A percentile compares a stretch with the other conserved stretches of the same genome.
Evolutionary conservation across 2,113 vertebrate species (phyloP).

Genomic region (Rhizomys pruinosus): DNA sequence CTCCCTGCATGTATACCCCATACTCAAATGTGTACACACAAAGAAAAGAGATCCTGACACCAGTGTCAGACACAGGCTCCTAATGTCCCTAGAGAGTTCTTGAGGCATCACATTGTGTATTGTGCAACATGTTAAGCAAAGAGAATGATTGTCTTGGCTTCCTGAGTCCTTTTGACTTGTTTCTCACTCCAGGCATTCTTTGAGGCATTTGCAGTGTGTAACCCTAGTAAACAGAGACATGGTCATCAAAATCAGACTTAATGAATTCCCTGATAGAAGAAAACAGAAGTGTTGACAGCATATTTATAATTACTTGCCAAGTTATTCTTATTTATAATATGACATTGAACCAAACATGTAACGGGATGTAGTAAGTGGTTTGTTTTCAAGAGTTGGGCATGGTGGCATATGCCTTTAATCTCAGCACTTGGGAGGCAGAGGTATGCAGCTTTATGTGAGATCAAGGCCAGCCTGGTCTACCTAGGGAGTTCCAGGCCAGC

Average conservation of each 20-base stretch:
- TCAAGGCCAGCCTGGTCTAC: no score
- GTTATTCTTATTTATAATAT: neutral
- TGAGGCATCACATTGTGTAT: neutral
- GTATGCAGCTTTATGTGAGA: no score
- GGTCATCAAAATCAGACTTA: neutral
- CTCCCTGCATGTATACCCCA: neutral
- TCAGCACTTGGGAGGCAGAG: no score
- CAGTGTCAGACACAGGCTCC: neutral
- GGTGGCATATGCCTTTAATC: no score
- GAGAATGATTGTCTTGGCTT: neutral
- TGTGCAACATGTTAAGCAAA: neutral
- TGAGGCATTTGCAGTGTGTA: neutral
- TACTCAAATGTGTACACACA: neutral
- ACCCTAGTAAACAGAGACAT: neutral
- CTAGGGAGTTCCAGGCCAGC: no score
- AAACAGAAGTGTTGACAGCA: neutral
- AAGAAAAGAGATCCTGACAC: neutral
- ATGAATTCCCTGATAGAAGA: neutral
- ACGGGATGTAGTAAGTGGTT: neutral
- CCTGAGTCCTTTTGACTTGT: neutral
- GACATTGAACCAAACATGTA: neutral
- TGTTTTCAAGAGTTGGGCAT: constrained; percentile 41
- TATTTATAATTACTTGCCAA: neutral
- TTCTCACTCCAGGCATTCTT: neutral
- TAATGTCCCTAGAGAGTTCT: neutral